These are phyloP conservation scores for Zaprionus kolodkinae DNA, from an alignment of 1,140 invertebrate genomes.

Conservation along the genomic window DNA sequence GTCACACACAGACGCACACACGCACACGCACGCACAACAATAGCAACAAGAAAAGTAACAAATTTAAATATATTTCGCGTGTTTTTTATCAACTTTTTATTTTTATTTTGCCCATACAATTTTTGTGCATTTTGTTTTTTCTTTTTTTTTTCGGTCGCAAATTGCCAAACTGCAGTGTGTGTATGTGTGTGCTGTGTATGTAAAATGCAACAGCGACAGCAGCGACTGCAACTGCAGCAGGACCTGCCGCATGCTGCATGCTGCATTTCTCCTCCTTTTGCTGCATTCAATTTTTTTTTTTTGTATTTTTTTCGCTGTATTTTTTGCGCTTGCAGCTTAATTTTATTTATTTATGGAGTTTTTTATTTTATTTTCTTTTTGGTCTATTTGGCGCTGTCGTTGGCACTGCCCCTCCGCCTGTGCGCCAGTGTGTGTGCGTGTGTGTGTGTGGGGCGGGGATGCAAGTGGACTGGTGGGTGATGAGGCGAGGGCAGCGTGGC, in stretches of 20 bases:
- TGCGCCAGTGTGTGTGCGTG: conserved; percentile 4
- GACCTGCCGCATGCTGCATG: not conserved
- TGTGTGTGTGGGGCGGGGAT: conserved; percentile 21
- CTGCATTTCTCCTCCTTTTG: conserved; percentile 54
- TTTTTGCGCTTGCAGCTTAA: conserved; percentile 65
- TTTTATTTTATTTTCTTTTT: conserved; percentile 56
- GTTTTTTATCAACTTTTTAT: conserved; percentile 42
- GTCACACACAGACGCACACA: not conserved
- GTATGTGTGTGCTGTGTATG: conserved; percentile 38
- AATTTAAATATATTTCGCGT: conserved; percentile 68
- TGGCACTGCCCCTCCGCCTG: not conserved
- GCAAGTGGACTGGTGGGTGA: conserved; percentile 6
- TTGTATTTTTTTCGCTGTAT: conserved; percentile 32
- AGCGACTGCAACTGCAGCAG: conserved; percentile 17
- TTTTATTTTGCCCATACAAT: conserved; percentile 29
- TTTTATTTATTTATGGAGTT: conserved; percentile 79
- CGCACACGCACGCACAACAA: conserved; percentile 31
- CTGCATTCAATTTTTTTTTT: conserved; percentile 31
- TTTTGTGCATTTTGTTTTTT: conserved; percentile 45
- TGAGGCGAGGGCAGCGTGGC: conserved; percentile 12
- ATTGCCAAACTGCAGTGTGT: conserved; percentile 72
- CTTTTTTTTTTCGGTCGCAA: conserved; percentile 44
- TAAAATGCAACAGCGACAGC: conserved; percentile 67
- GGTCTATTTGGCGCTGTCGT: conserved; percentile 32
- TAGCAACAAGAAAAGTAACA: conserved; percentile 55